Percentiles rank a stretch among this genome's conserved stretches.
These are phyloP conservation scores for Stenopsyche tienmushanensis DNA, from an alignment of 1,140 invertebrate genomes.

Conservation along the genomic window DNA sequence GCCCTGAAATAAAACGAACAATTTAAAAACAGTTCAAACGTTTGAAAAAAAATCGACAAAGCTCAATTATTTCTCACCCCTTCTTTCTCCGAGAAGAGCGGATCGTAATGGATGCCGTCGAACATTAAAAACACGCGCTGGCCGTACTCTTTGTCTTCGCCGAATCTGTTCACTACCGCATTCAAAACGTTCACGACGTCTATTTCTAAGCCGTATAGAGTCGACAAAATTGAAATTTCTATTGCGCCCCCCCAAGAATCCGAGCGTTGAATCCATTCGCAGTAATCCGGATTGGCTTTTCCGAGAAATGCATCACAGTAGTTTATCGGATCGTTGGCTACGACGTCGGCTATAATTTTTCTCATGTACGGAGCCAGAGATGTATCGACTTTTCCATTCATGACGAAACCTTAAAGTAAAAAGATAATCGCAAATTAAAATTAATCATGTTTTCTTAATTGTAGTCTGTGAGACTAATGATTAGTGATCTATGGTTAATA, in stretches of 20 bases:
- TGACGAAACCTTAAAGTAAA: conserved; percentile 57
- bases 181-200: conserved; percentile 91
- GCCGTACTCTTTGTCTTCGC: conserved; percentile 86
- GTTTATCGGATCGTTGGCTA: conserved; percentile 71
- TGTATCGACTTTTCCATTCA: conserved; percentile 76
- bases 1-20: conserved; percentile 56
- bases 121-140: conserved; percentile 88
- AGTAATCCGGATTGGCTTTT: conserved; percentile 83
- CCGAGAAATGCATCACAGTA: conserved; percentile 88
- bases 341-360: conserved; percentile 81
- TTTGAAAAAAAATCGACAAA: background rate
- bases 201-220: conserved; percentile 89
- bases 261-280: conserved; percentile 79
- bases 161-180: conserved; percentile 88
- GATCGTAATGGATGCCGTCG: conserved; percentile 96
- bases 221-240: conserved; percentile 82
- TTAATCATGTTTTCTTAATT: too few relatives aligned
- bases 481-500: too few relatives aligned
- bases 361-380: conserved; percentile 72
- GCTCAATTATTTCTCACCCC: conserved; percentile 4
- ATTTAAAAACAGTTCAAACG: background rate
- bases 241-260: conserved; percentile 95
- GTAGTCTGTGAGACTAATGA: too few relatives aligned
- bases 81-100: conserved; percentile 76
- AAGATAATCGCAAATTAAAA: too few relatives aligned